Evolutionary conservation across 2,888 invertebrate species (phyloP), one percentile per base, ranked within the genome.

Genomic region (Lymantria dispar): DNA sequence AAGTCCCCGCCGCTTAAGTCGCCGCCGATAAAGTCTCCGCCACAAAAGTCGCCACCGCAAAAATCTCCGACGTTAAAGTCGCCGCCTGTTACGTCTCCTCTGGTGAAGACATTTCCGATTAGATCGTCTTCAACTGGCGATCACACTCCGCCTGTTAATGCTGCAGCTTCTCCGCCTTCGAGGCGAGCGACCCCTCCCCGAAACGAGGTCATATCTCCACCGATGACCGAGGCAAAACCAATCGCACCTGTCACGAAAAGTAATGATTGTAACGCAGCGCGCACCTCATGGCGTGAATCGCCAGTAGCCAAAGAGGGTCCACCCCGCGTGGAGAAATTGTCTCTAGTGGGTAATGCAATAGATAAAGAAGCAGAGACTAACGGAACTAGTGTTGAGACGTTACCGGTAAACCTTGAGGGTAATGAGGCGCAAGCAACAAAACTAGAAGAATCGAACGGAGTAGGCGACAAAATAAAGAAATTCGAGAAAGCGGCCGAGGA

Each of bases 391-490:
- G 0, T 74, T 67, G 42, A n/a, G n/a, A 10, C 3, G 1, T 9
- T 12, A n/a, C 1, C 42, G n/a, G 29, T n/a, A n/a, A 45, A 22
- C 22, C 33, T 1, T 3, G 43, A 43, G 36, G 29, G 3, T 14
- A 14, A 40, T 22, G 43, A 45, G 31, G 29, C 10, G 7, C 55
- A 52, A n/a, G 12, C 53, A 0, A 45, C 48, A 5, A 63, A 56
- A 38, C 58, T 52, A 3, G 87, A 85, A 11, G 90, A 90, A 52
- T 78, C 82, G 0, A 87, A 87, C 56, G 89, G 91, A 0, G 91
- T 91, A n/a, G 89, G 91, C 8, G 89, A 91, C 56, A 91, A 91
- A 60, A 91, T 91, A 36, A 87, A 88, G 56, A 90, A 86, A 55
- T 91, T 91, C 40, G 90, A 91, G 56, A 89, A 86, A 49, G 90